Conservation (phyloP, 2,797 vertebrate genomes). For the Sebastes umbrosus region DNA sequence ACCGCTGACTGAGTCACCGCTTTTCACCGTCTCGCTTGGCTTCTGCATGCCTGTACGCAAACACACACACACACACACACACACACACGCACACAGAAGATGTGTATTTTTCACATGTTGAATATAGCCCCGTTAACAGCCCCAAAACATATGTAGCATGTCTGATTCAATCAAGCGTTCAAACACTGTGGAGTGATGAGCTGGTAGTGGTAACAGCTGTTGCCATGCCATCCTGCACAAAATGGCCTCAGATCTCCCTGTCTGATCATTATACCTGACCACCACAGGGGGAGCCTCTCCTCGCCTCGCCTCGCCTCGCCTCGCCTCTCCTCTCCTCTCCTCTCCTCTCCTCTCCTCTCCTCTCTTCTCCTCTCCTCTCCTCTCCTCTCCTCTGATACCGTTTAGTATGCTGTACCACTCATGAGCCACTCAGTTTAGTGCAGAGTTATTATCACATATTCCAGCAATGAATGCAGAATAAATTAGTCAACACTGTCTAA, state of each 20-base stretch:
- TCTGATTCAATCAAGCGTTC: conserved; percentile 75
- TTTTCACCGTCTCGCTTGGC: conserved; percentile 58
- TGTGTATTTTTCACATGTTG: conserved; percentile 54
- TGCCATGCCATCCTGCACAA: conserved; percentile 74
- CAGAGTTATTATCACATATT: conserved; percentile 48
- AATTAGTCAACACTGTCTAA: conserved; percentile 32
- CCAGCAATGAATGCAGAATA: conserved; percentile 38
- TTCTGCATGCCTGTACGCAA: background rate
- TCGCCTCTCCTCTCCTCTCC: conserved; percentile 6
- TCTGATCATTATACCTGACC: conserved; percentile 68
- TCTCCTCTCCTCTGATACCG: background rate
- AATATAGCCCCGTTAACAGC: conserved; percentile 51
- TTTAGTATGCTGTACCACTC: conserved; percentile 31
- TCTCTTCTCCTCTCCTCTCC: background rate
- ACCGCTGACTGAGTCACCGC: conserved; percentile 67
- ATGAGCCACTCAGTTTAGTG: background rate
- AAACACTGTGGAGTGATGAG: conserved; percentile 70
- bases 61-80: background rate
- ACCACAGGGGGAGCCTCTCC: conserved; percentile 50
- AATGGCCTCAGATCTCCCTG: conserved; percentile 71
- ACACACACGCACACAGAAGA: conserved; percentile 13
- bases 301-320: conserved; percentile 7
- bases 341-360: conserved; percentile 6
- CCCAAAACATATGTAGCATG: conserved; percentile 74
- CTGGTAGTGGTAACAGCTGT: conserved; percentile 76